These are phyloP conservation scores for Neoseiulus cucumeris DNA, from an alignment of 1,140 invertebrate genomes.

Conservation along the genomic window DNA sequence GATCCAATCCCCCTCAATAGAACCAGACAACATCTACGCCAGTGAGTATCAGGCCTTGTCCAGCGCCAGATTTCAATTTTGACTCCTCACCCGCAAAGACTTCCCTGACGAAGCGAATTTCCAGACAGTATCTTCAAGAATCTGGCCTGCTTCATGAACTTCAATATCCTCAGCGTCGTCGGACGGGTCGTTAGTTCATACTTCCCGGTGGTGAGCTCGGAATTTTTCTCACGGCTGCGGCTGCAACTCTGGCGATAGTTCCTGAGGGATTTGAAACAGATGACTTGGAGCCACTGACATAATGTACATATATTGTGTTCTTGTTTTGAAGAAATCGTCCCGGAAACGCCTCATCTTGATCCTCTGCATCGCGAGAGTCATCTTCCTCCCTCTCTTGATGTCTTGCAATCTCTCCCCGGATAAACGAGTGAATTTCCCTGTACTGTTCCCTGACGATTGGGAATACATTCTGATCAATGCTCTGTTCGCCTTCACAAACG, in stretches of 20 bases:
- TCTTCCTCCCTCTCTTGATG: slow-evolving; percentile 61
- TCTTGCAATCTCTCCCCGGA: slow-evolving; percentile 59
- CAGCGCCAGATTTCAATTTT: not conserved
- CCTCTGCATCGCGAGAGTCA: slow-evolving; percentile 42
- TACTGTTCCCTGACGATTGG: slow-evolving; percentile 54
- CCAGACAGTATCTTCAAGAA: slow-evolving; percentile 53
- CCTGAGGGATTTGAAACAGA: too few relatives aligned
- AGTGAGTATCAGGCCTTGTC: not conserved
- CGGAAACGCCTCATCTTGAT: not conserved
- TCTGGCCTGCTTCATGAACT: slow-evolving; percentile 68
- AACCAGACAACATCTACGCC: not conserved
- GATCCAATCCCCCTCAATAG: not conserved
- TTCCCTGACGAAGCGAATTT: not conserved
- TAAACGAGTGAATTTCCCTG: slow-evolving; percentile 41
- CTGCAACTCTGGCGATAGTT: too few relatives aligned
- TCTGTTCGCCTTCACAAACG: slow-evolving; percentile 60
- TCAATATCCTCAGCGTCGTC: slow-evolving; percentile 64
- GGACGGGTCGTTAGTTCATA: slow-evolving; percentile 53
- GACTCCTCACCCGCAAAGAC: not conserved
- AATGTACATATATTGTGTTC: too few relatives aligned
- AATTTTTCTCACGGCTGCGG: too few relatives aligned
- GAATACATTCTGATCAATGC: slow-evolving; percentile 61
- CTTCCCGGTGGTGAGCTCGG: slow-evolving; percentile 40
- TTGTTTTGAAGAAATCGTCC: too few relatives aligned
- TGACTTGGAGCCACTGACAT: too few relatives aligned